These are phyloP conservation scores for Alfaro cultratus DNA, from an alignment of 2,797 vertebrate species.

Conservation along the genomic window DNA sequence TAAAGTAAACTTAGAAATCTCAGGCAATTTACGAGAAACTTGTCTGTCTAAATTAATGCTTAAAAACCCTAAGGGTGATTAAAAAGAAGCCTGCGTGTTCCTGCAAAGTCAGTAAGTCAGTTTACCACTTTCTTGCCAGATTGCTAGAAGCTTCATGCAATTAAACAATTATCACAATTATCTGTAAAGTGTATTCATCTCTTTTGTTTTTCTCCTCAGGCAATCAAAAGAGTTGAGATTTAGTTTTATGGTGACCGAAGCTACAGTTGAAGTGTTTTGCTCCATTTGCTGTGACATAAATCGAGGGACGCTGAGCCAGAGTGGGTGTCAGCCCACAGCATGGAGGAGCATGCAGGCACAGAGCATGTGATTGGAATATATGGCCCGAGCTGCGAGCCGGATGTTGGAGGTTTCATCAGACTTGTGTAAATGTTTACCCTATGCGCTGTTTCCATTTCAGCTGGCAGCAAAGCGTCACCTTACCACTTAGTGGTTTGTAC, in stretches of 20 bases:
- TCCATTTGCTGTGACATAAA: slow-evolving; percentile 66
- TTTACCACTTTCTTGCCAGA: slow-evolving; percentile 59
- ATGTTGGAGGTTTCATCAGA: slow-evolving; percentile 70
- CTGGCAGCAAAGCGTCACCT: slow-evolving; percentile 58
- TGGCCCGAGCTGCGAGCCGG: slow-evolving; percentile 54
- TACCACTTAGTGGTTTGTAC: slow-evolving; percentile 61
- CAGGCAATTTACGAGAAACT: slow-evolving; percentile 39
- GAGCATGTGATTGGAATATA: slow-evolving; percentile 74
- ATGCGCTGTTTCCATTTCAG: slow-evolving; percentile 75
- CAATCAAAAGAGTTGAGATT: slow-evolving; percentile 35
- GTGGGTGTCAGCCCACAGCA: slow-evolving; percentile 50
- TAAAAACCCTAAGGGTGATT: slow-evolving; percentile 42
- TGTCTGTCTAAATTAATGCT: slow-evolving; percentile 60
- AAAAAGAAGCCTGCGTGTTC: slow-evolving; percentile 44
- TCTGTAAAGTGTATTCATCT: slow-evolving; percentile 16
- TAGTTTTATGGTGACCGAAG: slow-evolving; percentile 44
- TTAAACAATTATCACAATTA: slow-evolving; percentile 76
- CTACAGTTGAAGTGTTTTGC: slow-evolving; percentile 51
- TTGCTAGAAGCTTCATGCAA: slow-evolving; percentile 58
- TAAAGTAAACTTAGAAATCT: slow-evolving; percentile 55
- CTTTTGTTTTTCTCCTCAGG: slow-evolving; percentile 24
- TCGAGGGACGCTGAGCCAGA: slow-evolving; percentile 40
- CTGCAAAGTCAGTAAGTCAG: slow-evolving; percentile 41
- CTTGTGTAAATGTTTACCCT: slow-evolving; percentile 79
- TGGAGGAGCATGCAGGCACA: slow-evolving; percentile 42